Conservation (phyloP, 2,888 invertebrate species). For the Lycocerus yunnanus region DNA sequence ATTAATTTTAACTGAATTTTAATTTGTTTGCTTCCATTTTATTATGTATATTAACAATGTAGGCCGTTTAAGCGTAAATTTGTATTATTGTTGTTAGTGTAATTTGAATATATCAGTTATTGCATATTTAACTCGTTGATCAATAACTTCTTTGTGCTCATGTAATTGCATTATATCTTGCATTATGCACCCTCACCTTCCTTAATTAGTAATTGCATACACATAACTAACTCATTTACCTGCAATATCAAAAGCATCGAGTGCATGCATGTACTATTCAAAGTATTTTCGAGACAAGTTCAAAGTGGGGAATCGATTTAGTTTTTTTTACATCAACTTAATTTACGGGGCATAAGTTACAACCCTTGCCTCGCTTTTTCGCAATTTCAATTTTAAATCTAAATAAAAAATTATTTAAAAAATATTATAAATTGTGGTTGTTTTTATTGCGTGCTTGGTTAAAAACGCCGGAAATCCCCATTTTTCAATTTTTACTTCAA, state of each 20-base stretch:
- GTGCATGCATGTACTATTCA: neutral
- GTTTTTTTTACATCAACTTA: neutral
- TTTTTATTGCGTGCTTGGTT: neutral
- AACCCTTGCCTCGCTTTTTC: too few relatives aligned
- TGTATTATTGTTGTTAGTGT: neutral
- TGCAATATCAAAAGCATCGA: neutral
- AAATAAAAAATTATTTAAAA: neutral
- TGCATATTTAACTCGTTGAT: neutral
- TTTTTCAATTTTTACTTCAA: neutral
- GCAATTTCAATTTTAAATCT: neutral
- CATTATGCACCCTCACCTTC: neutral
- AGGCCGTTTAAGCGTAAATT: neutral
- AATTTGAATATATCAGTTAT: neutral
- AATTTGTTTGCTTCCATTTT: neutral
- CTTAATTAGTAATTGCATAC: neutral
- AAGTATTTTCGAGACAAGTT: neutral
- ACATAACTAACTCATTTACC: neutral
- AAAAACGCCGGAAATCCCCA: neutral
- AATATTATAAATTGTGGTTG: neutral
- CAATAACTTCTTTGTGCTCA: neutral
- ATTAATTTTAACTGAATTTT: neutral
- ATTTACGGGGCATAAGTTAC: neutral
- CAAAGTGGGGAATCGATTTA: neutral
- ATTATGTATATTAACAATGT: neutral
- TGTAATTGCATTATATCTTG: neutral